Percentiles rank a stretch among this genome's conserved stretches.
Conservation (phyloP, 2,797 vertebrate genomes). For the Hirundo rustica region DNA sequence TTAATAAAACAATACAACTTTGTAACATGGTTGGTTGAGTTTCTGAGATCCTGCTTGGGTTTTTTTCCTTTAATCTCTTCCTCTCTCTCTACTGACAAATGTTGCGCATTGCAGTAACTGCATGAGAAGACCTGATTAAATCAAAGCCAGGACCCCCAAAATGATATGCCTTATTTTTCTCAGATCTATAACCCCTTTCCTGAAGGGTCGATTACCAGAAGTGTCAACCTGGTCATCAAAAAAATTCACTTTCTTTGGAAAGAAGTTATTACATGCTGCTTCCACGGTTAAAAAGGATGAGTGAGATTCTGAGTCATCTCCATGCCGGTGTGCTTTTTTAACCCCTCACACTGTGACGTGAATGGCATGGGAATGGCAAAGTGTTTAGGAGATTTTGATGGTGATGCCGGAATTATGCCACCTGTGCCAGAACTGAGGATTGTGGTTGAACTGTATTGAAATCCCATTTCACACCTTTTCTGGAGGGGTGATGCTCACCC, state of each 20-base stretch:
- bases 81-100: not conserved
- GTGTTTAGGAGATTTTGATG: not conserved
- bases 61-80: not conserved
- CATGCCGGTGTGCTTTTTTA: not conserved
- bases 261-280: not conserved
- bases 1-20: not conserved
- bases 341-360: not conserved
- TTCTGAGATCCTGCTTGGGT: not conserved
- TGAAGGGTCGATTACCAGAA: not conserved
- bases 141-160: not conserved
- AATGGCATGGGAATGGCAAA: not conserved
- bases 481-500: not conserved
- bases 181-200: not conserved
- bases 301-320: not conserved
- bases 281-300: not conserved
- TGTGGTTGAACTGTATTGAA: not conserved
- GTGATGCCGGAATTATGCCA: not conserved
- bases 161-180: not conserved
- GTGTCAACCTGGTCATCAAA: not conserved
- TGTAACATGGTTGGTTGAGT: not conserved
- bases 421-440: not conserved
- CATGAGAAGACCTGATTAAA: not conserved
- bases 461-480: not conserved
- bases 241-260: not conserved
- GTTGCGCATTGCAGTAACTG: not conserved